Base-by-base conservation (phyloP, 2,888 invertebrate genomes). In the Tortricodes alternella region DNA sequence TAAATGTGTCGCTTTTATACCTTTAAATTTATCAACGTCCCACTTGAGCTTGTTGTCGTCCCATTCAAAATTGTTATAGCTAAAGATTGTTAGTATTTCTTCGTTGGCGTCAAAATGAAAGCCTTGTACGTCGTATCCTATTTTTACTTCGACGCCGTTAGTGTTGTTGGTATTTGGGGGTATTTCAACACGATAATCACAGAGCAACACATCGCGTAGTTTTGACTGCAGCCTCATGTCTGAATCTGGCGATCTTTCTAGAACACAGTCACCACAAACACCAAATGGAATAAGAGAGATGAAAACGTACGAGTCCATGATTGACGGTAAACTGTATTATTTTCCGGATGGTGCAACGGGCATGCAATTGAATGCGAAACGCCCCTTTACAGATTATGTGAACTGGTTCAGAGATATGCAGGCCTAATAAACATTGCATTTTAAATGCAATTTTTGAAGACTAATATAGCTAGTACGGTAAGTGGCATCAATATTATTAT, bases 11-110 rank as follows among this genome's bases (percentile, higher is more conserved):
- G 53, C 18, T 0, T 64, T 38, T 0, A 80, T 35, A 0, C 70
- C 74, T 13, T 62, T 66, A 46, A 71, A 74, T 29, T 73, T 64
- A 1, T 49, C 58, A 0, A 68, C 67, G n/a, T 78, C 62, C 80
- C 80, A 80, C 49, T 59, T 62, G 2, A 77, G 57, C n/a, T 74
- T 65, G 0, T 64, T 43, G n/a, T 80, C 76, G 0, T 9, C 37
- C 76, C 76, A 80, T 0, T 21, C 2, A 0, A 74, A 3, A 0
- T 41, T 24, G 11, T 65, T 58, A 70, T 65, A 66, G 1, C 52
- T 65, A 29, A 21, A 49, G 11, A 55, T 2, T 16, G 55, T 55
- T 2, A 55, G 43, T 21, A 16, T 21, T 55, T 55, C 48, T 29
- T 49, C 55, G 9, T 27, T 8, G 3, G 5, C 0, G 13, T 41